Evolutionary conservation across 2,797 vertebrate species (phyloP), one percentile per base, ranked within the genome.

Genomic region (Sebastes vulpes): DNA sequence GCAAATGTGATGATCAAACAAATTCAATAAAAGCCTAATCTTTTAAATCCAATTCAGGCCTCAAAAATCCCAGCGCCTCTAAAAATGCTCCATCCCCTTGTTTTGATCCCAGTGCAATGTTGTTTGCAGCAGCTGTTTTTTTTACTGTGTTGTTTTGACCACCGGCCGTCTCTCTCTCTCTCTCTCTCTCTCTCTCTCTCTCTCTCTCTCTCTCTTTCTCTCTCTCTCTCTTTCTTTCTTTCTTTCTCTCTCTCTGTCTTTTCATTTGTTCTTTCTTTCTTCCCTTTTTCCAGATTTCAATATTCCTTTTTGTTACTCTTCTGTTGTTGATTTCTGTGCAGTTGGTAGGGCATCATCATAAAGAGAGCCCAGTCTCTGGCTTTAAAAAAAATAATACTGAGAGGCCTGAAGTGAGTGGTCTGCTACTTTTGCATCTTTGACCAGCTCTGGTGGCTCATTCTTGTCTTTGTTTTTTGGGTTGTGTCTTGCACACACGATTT

Each of bases 41-140:
- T 95, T 94, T 95, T 94, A 95, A 95, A 95, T 94, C 92, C 90
- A 91, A 93, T 88, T 93, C 85, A 84, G 91, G 72, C 81, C 77
- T 91, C 72, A 90, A 86, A 90, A 93, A 93, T 82, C 87, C 84
- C 77, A 85, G 79, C 72, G 83, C 80, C 82, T 85, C 77, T 82
- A 79, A 91, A 89, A 90, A 85, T 80, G 77, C 83, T 82, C 83
- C 86, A 92, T 90, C 92, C 86, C 50, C 83, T 92, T 95, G 95
- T 96, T 95, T 94, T 95, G 85, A 93, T 92, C 85, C 89, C 67
- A 57, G 70, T 76, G 65, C 20, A 38, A 52, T 81, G 79, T 92
- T 94, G 83, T 94, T 93, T 92, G 82, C 79, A 86, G 77, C 83
- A 88, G 82, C 89, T 92, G 90, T 77, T 79, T 84, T 89, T 79